Evolutionary conservation across 2,888 invertebrate genomes (phyloP).

Genomic region (Volucella zonaria): DNA sequence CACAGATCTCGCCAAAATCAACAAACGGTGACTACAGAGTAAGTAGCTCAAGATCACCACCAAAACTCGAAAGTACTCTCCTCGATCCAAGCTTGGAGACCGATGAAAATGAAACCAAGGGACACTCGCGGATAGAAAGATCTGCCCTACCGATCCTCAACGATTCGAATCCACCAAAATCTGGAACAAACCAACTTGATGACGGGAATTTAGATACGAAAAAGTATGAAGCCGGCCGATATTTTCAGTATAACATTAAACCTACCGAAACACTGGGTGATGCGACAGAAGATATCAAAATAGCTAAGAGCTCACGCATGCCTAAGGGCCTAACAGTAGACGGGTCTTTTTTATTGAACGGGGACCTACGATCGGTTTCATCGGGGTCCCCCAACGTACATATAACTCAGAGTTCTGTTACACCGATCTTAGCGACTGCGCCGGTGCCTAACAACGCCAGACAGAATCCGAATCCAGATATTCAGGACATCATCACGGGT

Average conservation of each 20-base stretch:
- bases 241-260: slow-evolving; percentile 81
- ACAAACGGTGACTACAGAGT: slow-evolving; percentile 75
- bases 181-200: slow-evolving; percentile 79
- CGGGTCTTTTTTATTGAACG: slow-evolving; percentile 82
- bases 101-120: slow-evolving; percentile 79
- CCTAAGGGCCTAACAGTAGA: slow-evolving; percentile 79
- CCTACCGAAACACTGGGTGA: slow-evolving; percentile 79
- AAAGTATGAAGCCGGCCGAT: slow-evolving; percentile 79
- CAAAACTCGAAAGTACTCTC: slow-evolving; percentile 78
- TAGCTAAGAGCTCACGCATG: slow-evolving; percentile 78
- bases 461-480: slow-evolving; percentile 88
- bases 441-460: slow-evolving; percentile 79
- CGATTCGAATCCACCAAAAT: slow-evolving; percentile 82
- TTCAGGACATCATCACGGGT: slow-evolving; percentile 95
- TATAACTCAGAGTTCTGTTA: slow-evolving; percentile 80
- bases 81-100: slow-evolving; percentile 75
- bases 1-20: slow-evolving; percentile 88
- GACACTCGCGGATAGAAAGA: slow-evolving; percentile 83
- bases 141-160: slow-evolving; percentile 85
- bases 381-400: slow-evolving; percentile 81
- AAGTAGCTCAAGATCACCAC: slow-evolving; percentile 76
- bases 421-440: slow-evolving; percentile 77
- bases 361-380: slow-evolving; percentile 82
- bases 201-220: slow-evolving; percentile 76
- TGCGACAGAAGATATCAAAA: slow-evolving; percentile 76